Base-by-base conservation (phyloP, 2,113 vertebrate genomes). In the Rhinichthys klamathensis region DNA sequence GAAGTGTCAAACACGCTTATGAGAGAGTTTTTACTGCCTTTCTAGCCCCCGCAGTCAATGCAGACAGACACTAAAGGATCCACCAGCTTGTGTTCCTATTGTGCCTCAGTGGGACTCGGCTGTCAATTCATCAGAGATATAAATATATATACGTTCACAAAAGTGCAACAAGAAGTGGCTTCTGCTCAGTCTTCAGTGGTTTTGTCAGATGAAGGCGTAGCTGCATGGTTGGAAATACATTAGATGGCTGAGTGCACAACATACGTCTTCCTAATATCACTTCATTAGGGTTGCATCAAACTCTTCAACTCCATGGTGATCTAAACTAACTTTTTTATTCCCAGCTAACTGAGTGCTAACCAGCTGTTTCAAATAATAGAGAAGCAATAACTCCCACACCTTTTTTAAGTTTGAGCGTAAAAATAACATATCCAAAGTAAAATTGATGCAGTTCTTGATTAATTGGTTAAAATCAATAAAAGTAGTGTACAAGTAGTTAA, bases 1-100 rank as follows among this genome's bases (percentile, higher is more conserved):
- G 88, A 90, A 88, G 87, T 91, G 91, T 92, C 92, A 92, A 85
- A 86, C 80, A 86, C 76, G 84, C 90, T 91, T 90, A 88, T 85
- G 25, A 84, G 63, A 61, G 63, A 87, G 84, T 82, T 78, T 91
- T 90, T 91, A 90, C 90, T 86, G 88, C 85, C 88, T 88, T 75
- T 91, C 86, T 82, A 81, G 88, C 73, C 89, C 60, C 83, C 63
- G 83, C 84, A 87, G 88, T 89, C 84, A 84, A 80, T 84, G 60
- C 87, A 70, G 21, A 86, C 25, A 63, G 82, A 89, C 82, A 63
- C 60, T 82, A 32, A 69, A 82, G 30, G 46, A 82, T 54, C 63
- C 21, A 69, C 61, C 63, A 82, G 80, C 63, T 69, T 35, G 80
- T 69, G 63, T 82, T 82, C 63, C 44, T 82, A 69, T 69, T 82